These are phyloP conservation scores for Caenorhabditis afra DNA, from an alignment of 2,888 invertebrate genomes.

Conservation along the genomic window DNA sequence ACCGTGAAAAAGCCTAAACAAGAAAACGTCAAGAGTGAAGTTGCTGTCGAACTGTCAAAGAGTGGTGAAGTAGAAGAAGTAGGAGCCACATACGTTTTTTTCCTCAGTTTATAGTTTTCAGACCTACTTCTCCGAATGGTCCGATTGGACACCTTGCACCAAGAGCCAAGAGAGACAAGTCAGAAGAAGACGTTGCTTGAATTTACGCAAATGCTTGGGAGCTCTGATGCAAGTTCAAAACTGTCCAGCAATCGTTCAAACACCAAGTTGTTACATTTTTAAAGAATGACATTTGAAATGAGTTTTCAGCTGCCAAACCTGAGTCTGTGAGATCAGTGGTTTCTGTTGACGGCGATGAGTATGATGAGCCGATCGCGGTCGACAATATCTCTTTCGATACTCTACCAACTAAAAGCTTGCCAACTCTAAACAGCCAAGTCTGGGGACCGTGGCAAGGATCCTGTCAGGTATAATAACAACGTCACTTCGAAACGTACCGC, in stretches of 20 bases:
- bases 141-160: slow-evolving; percentile 78
- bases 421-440: slow-evolving; percentile 64
- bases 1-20: slow-evolving; percentile 25
- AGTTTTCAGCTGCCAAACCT: slow-evolving; percentile 31
- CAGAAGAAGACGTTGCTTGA: slow-evolving; percentile 77
- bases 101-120: neutral
- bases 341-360: slow-evolving; percentile 47
- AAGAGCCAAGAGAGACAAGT: slow-evolving; percentile 78
- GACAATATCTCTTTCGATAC: slow-evolving; percentile 38
- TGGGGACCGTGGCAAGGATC: slow-evolving; percentile 78
- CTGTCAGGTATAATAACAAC: slow-evolving; percentile 69
- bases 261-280: slow-evolving; percentile 29
- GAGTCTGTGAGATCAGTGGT: slow-evolving; percentile 57
- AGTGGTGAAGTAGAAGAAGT: slow-evolving; percentile 38
- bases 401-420: slow-evolving; percentile 10
- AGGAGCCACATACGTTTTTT: neutral
- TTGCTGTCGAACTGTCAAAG: neutral
- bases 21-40: slow-evolving; percentile 7
- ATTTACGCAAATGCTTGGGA: slow-evolving; percentile 75
- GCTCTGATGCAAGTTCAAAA: slow-evolving; percentile 75
- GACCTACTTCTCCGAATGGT: slow-evolving; percentile 78
- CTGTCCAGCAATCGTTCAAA: slow-evolving; percentile 64
- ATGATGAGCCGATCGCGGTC: slow-evolving; percentile 55
- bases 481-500: neutral
- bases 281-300: neutral